Conservation (phyloP, 1,140 invertebrate species). For the Rhagoletis pomonella region DNA sequence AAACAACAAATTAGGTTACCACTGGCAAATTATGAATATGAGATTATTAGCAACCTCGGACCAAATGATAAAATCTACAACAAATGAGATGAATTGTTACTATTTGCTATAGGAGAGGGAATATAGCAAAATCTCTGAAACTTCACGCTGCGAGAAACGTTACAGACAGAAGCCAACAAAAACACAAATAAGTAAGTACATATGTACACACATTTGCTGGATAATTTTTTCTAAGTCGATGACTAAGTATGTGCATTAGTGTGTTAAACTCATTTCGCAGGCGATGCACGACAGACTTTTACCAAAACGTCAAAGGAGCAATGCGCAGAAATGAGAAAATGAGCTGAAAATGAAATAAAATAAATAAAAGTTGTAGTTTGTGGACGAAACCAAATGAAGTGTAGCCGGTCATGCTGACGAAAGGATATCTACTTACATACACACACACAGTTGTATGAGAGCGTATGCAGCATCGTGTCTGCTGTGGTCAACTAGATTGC, state of each 20-base stretch:
- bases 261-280: constrained; percentile 23
- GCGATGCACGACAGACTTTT: constrained; percentile 22
- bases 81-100: background rate
- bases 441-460: background rate
- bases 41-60: constrained; percentile 1
- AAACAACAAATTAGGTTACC: constrained; percentile 42
- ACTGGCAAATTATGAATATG: constrained; percentile 43
- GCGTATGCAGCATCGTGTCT: background rate
- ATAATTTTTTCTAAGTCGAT: background rate
- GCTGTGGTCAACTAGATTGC: constrained; percentile 29
- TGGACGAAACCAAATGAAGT: constrained; percentile 36
- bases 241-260: background rate
- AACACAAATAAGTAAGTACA: no score
- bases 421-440: background rate
- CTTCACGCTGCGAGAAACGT: no score
- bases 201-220: no score
- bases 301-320: constrained; percentile 25
- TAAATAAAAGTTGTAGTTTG: constrained; percentile 23
- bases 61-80: background rate
- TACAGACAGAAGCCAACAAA: no score
- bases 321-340: constrained; percentile 47
- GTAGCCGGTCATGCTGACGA: constrained; percentile 19
- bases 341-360: constrained; percentile 35
- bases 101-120: no score
- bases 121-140: no score